Base-by-base conservation (phyloP, 92 coral and sea anemone genomes). In the Diadumene lineata region DNA sequence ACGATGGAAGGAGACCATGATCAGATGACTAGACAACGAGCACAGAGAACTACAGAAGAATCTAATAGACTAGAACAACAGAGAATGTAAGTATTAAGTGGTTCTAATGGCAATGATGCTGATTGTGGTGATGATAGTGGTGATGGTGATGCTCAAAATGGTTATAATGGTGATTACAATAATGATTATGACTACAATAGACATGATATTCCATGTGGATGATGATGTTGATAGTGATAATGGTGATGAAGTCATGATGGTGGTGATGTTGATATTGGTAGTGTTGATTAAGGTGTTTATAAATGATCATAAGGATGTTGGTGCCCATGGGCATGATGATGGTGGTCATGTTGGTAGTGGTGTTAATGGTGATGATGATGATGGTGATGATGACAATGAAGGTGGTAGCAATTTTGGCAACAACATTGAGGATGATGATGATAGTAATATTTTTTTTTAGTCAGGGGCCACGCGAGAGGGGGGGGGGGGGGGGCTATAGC, bases 1-100 rank as follows among this genome's bases (percentile, higher is more conserved):
- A 91, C 92, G 1, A 94, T 94, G 98, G 89, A 82, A 28, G 98
- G 98, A 2, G 98, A 94, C 70, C 97, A 91, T 73, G 98, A 94
- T 32, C 83, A 79, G 21, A 85, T 94, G 51, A 78, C 86, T 15
- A 87, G 89, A 62, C 91, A 94, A 69, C 79, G 98, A 69, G 77
- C 90, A 0, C 98, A 92, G 29, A 85, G 93, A 79, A 73, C 87
- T 19, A 85, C 97, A 4, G 85, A 77, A 25, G 98, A 91, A 58
- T 74, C 86, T 80, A 90, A 90, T 43, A 84, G 81, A 0, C 80
- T 81, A 53, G 94, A 94, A 31, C 87, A 87, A 33, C 94, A 94
- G 75, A 94, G 97, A 82, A 76, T 92, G 98, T 94, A 70, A 86
- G 98, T 46, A 9, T 15, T 3, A 15, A 4, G 24, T 53, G 6